phyloP scores from a whole-genome alignment of 2,113 vertebrate species.

The Platysteira castanea region DNA sequence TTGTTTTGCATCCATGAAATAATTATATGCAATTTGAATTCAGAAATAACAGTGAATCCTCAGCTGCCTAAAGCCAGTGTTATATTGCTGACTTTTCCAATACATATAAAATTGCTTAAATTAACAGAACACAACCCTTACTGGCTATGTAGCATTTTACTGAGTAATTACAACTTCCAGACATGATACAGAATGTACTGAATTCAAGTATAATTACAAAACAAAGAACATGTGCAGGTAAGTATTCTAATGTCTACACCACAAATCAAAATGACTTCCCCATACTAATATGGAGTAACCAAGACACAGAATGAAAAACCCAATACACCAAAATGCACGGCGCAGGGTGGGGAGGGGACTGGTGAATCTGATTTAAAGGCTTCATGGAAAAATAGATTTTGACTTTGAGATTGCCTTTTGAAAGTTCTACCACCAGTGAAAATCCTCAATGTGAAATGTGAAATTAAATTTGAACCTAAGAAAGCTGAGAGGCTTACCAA shows the following conservation, averaged over 20 bases:
- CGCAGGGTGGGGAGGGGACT: accelerated
- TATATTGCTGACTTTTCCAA: not conserved
- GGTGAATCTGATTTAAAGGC: not conserved
- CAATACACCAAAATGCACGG: not conserved
- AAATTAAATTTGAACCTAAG: no score
- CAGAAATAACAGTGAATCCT: accelerated
- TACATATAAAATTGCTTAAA: not conserved
- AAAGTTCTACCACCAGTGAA: not conserved
- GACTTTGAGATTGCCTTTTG: not conserved
- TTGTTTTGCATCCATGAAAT: not conserved
- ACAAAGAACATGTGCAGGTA: not conserved
- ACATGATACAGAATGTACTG: not conserved
- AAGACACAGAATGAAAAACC: not conserved
- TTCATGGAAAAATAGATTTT: not conserved
- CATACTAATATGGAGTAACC: not conserved
- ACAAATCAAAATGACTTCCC: not conserved
- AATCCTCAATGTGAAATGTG: not conserved
- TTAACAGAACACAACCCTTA: slow-evolving; percentile 20
- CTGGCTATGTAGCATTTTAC: slow-evolving; percentile 23
- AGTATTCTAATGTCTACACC: not conserved
- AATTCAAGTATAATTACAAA: slow-evolving; percentile 8
- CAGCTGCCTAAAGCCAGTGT: not conserved
- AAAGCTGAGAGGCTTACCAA: no score
- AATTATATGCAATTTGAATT: not conserved
- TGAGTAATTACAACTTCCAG: slow-evolving; percentile 24